Evolutionary conservation across 2,113 vertebrate genomes (phyloP), one percentile per base, ranked within the genome.

Genomic region (Peromyscus californicus): DNA sequence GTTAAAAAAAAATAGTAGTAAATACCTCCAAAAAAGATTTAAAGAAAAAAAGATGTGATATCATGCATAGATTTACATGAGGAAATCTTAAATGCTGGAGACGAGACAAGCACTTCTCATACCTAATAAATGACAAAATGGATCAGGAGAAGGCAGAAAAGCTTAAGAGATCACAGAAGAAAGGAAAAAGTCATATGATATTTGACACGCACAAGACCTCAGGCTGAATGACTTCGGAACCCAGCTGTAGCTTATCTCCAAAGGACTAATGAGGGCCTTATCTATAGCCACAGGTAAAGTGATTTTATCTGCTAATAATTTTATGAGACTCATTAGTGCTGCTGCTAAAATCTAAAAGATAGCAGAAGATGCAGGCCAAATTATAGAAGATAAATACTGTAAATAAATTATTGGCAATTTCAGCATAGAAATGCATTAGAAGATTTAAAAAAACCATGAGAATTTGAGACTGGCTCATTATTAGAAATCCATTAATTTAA

Each of bases 261-360:
- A 76, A 96, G 39, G 15, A 57, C 29, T 91, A 94, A 78, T 94
- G 9, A 92, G 22, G 65, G 86, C 92, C 78, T 96, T 91, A 82
- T 85, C 75, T 97, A 21, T 82, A 48, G 51, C 89, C 92, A 95
- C 31, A 90, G 59, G 93, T 90, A 89, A 96, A 95, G 39, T 65
- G 48, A 22, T 91, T 92, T 59, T 65, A n/a, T 74, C 69, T 15
- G n/a, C 51, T 57, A 93, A 86, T 78, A 90, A 89, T 96, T 91
- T 97, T 83, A 74, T 92, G 86, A 91, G 76, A 93, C n/a, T 83
- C 39, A 69, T 33, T 95, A 94, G 39, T 48, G 12, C n/a, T 89
- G 87, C 96, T 91, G 54, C 48, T 82, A 95, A 95, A 91, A 95
- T 83, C 89, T 90, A 13, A 94, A 94, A 95, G 65, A 91, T 63